These are phyloP conservation scores for Misgurnus anguillicaudatus DNA, from an alignment of 2,113 vertebrate genomes.

Conservation along the genomic window DNA sequence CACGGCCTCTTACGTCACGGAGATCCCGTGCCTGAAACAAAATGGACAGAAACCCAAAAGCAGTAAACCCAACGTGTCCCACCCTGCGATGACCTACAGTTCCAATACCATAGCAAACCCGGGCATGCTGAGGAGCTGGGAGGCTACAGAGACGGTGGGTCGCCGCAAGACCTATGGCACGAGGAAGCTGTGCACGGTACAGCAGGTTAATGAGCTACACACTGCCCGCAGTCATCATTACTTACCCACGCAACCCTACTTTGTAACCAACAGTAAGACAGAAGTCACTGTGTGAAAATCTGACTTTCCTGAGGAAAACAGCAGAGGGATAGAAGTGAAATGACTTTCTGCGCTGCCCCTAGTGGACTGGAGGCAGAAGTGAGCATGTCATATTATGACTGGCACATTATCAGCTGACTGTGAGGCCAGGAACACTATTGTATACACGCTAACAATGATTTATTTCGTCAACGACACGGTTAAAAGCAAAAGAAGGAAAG, in stretches of 20 bases:
- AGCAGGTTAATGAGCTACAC: conserved; percentile 85
- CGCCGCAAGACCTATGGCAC: conserved; percentile 84
- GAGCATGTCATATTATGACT: conserved; percentile 28
- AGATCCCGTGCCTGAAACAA: conserved; percentile 81
- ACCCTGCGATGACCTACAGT: conserved; percentile 84
- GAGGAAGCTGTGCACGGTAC: conserved; percentile 85
- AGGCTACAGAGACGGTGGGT: conserved; percentile 87
- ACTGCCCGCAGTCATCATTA: conserved; percentile 88
- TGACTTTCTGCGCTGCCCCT: conserved; percentile 40
- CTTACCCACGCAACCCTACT: conserved; percentile 93
- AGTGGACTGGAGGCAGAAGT: conserved; percentile 31
- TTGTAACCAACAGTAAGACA: conserved; percentile 99
- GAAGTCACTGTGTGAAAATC: conserved; percentile 95
- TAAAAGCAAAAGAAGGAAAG: conserved; percentile 21
- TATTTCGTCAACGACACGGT: conserved; percentile 37
- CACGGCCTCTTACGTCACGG: conserved; percentile 81
- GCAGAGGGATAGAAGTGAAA: conserved; percentile 45
- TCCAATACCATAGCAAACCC: conserved; percentile 79
- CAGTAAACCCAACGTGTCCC: conserved; percentile 70
- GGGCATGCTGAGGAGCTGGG: conserved; percentile 85
- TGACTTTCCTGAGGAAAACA: conserved; percentile 9
- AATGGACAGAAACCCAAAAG: conserved; percentile 87
- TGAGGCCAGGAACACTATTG: conserved; percentile 38
- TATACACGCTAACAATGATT: conserved; percentile 36
- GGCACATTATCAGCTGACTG: conserved; percentile 41